These are phyloP conservation scores for Diuraphis noxia DNA, from an alignment of 1,140 invertebrate species.

Conservation along the genomic window DNA sequence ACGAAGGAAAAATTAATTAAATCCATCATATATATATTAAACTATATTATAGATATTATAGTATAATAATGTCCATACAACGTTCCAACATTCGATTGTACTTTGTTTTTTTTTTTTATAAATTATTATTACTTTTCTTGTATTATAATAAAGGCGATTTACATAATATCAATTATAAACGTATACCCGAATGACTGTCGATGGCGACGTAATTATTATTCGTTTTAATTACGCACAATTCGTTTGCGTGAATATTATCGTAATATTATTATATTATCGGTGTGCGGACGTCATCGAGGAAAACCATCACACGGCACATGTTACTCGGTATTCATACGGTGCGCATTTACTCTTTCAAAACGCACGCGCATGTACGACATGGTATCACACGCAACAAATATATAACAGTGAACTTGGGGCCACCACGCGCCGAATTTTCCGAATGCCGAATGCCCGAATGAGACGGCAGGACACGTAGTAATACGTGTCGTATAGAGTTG, in stretches of 20 bases:
- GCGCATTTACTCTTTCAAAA: background rate
- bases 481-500: background rate
- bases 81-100: background rate
- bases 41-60: background rate
- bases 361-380: background rate
- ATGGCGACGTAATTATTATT: background rate
- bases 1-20: background rate
- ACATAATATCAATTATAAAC: conserved; percentile 23
- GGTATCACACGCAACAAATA: too few relatives aligned
- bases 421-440: background rate
- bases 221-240: background rate
- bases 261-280: background rate
- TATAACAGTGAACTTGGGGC: background rate
- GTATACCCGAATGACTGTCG: background rate
- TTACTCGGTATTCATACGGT: background rate
- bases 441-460: background rate
- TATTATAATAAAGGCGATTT: conserved; percentile 2
- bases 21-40: background rate
- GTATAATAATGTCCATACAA: background rate
- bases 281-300: background rate
- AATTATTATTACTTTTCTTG: background rate
- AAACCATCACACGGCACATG: background rate
- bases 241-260: background rate
- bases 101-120: background rate
- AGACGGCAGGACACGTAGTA: background rate